A percentile compares a stretch with the other conserved stretches of the same genome.
Conservation (phyloP, 2,113 vertebrate species). For the Catharus minimus region DNA sequence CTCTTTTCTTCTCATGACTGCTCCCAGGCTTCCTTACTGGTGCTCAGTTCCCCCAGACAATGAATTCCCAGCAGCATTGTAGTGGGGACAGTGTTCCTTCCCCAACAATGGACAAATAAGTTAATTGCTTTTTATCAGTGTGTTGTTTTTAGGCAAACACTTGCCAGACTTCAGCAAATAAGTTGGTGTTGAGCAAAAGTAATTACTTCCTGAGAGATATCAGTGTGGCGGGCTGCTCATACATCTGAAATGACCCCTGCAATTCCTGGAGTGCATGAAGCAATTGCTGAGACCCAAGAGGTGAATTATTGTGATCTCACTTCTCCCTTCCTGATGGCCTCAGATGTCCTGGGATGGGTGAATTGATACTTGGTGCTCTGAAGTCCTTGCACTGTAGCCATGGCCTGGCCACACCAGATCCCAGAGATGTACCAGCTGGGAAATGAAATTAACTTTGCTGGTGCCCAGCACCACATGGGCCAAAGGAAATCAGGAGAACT, state of each 20-base stretch:
- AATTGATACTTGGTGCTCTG: background rate
- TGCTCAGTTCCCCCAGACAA: background rate
- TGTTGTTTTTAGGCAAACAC: background rate
- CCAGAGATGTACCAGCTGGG: background rate
- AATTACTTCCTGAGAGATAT: conserved; percentile 6
- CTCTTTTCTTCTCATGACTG: background rate
- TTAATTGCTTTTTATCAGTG: background rate
- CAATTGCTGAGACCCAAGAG: background rate
- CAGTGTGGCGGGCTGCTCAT: background rate
- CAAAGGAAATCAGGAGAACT: background rate
- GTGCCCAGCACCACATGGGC: background rate
- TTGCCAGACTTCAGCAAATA: conserved; percentile 1
- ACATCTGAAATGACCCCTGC: background rate
- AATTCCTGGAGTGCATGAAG: background rate
- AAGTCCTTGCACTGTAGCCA: background rate
- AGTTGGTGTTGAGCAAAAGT: background rate
- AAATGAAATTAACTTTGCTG: background rate
- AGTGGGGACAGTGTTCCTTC: background rate
- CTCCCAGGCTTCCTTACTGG: background rate
- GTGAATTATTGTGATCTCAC: background rate
- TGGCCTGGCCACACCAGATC: background rate
- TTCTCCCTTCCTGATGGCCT: background rate
- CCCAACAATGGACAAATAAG: background rate
- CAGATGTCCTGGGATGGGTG: background rate
- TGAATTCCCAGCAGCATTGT: background rate